Conservation (phyloP, 2,888 invertebrate species). For the Tyria jacobaeae region DNA sequence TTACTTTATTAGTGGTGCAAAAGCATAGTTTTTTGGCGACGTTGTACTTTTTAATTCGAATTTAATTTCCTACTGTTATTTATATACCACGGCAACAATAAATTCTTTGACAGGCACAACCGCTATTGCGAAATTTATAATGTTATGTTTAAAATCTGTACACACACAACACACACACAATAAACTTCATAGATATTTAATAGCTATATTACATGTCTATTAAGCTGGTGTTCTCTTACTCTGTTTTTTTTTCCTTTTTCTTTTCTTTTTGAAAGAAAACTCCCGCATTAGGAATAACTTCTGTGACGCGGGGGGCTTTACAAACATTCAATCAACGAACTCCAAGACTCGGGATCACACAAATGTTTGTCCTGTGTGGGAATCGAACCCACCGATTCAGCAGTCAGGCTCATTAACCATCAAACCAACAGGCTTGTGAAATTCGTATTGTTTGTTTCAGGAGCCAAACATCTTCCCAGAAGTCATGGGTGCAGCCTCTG, state of each 20-base stretch:
- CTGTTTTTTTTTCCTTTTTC: too few relatives aligned
- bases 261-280: too few relatives aligned
- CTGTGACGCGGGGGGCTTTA: too few relatives aligned
- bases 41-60: background rate
- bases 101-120: background rate
- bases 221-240: too few relatives aligned
- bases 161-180: background rate
- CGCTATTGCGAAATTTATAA: background rate
- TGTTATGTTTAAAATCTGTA: background rate
- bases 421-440: too few relatives aligned
- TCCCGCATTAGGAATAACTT: too few relatives aligned
- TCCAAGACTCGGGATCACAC: too few relatives aligned
- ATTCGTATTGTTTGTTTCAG: slow-evolving; percentile 61
- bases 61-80: background rate
- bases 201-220: too few relatives aligned
- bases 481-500: slow-evolving; percentile 75
- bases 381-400: too few relatives aligned
- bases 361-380: too few relatives aligned
- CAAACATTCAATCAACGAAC: too few relatives aligned
- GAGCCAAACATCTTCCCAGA: slow-evolving; percentile 70
- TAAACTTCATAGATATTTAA: background rate
- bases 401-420: too few relatives aligned
- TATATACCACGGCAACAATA: background rate
- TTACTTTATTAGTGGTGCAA: background rate
- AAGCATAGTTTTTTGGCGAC: background rate